Evolutionary conservation across 2,797 vertebrate species (phyloP).

Genomic region (Ispidina picta): DNA sequence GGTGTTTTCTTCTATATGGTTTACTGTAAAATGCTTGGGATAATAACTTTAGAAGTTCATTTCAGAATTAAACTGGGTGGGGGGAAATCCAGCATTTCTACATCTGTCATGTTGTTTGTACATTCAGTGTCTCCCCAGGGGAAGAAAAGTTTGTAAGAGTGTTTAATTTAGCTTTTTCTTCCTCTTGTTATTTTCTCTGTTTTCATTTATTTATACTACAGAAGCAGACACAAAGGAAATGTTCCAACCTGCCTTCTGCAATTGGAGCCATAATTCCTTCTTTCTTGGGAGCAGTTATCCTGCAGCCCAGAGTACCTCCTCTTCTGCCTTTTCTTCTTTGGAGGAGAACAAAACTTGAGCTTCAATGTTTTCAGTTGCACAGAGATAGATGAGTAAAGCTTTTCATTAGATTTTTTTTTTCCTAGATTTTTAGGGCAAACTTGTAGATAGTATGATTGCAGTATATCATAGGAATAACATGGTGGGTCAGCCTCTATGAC

Average conservation of each 20-base stretch:
- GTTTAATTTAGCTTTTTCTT: conserved; percentile 43
- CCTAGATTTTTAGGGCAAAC: neutral
- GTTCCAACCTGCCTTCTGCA: conserved; percentile 15
- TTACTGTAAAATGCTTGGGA: conserved; percentile 27
- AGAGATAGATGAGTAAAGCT: neutral
- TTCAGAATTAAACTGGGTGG: neutral
- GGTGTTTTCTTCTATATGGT: neutral
- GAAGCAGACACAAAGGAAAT: neutral
- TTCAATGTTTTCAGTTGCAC: neutral
- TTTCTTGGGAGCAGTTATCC: neutral
- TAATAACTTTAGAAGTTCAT: neutral
- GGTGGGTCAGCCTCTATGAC: too few species aligned
- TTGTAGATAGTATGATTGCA: neutral
- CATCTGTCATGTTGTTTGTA: conserved; percentile 20
- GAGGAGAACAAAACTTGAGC: neutral
- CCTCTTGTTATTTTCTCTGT: conserved; percentile 19
- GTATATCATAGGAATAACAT: too few species aligned
- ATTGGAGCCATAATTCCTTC: neutral
- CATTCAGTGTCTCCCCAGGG: neutral
- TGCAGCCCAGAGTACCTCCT: neutral
- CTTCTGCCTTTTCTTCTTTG: neutral
- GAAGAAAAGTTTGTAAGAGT: neutral
- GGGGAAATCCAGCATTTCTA: neutral
- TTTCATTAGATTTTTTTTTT: neutral
- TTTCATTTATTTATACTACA: conserved; percentile 20